Base-by-base conservation (phyloP, 2,888 invertebrate genomes). In the Hyles lineata region DNA sequence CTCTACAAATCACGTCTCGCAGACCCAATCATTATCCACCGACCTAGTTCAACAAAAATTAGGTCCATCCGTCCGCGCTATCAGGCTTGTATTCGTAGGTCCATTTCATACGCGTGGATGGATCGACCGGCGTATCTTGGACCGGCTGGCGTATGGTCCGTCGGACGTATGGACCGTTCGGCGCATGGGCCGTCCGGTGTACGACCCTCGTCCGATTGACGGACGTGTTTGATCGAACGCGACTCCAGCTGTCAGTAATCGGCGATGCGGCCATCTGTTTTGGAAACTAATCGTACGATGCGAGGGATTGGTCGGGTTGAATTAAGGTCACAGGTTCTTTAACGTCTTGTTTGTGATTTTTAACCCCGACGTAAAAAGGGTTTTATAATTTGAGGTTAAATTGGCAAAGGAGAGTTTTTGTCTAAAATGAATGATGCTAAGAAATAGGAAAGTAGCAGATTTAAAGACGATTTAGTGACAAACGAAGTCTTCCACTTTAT, bases 141-240 rank as follows among this genome's bases (percentile, higher is more conserved):
- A 11, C 43, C 35, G 21, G 21, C 43, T 43, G 63, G n/a, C 15
- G 63, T 63, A 63, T n/a, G 17, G n/a, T 43, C 21, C 43, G 43
- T 11, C 2, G 2, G 43, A 11, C 11, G 43, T 43, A 43, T 3
- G 4, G 43, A 29, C 23, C 55, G 74, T 74, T 55, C 73, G 21
- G 60, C 50, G 73, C 58, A 73, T 61, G 29, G 29, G 29, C 73
- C 70, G 71, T 72, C 70, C 70, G 76, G 43, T 74, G 76, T 73
- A 76, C 70, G 76, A 82, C 82, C 83, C 82, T 79, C 70, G 78
- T 82, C 79, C 70, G 72, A 58, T 21, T 71, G 78, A 74, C 77
- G 70, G 72, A 59, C 75, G 75, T 73, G 61, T 72, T 60, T 50
- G 76, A 77, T 77, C 73, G 78, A 67, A 78, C 73, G 67, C 71